Base-by-base conservation (phyloP, 2,113 vertebrate species). In the Athene cunicularia region DNA sequence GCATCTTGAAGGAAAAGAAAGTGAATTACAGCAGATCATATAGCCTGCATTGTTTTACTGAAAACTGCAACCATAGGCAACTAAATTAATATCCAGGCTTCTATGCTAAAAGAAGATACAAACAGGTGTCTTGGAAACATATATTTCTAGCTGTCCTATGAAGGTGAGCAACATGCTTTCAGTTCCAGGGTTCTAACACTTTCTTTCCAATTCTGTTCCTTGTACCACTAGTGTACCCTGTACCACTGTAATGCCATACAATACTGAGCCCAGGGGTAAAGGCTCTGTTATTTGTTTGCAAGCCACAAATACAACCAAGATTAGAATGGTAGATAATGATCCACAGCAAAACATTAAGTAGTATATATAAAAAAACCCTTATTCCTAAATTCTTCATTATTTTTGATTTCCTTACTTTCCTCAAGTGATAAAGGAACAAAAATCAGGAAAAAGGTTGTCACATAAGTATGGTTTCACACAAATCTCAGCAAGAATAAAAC, bases 1-100 rank as follows among this genome's bases (percentile, higher is more conserved):
- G 86, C 52, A 97, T 98, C 98, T 98, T 82, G 75, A 95, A 94
- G 58, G 35, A 56, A 90, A 94, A 92, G 91, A 84, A 97, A 92
- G 59, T 70, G 50, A 90, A 67, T 75, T 72, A 94, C 14, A 86
- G 74, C 12, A 74, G 56, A 75, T 2, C 4, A 3, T 27, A 72
- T 3, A 41, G 58, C 8, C 9, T 82, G n/a, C 14, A 32, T 5
- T 83, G 28, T 33, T 81, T 73, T 33, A 66, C 0, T n/a, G 41
- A 37, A 88, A 92, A 79, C 33, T 33, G 50, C 24, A 92, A 53
- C 17, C 18, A 66, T 3, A 64, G 33, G 37, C 60, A 94, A 76
- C 35, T 77, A 62, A 76, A 43, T 49, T 35, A 62, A 23, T 24
- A 71, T 28, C 13, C 43, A 80, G 7, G 7, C 52, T 84, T 75